A percentile compares a stretch with the other conserved stretches of the same genome.
These are phyloP conservation scores for Drosophila lowei DNA, from an alignment of 1,140 invertebrate genomes.

Conservation along the genomic window DNA sequence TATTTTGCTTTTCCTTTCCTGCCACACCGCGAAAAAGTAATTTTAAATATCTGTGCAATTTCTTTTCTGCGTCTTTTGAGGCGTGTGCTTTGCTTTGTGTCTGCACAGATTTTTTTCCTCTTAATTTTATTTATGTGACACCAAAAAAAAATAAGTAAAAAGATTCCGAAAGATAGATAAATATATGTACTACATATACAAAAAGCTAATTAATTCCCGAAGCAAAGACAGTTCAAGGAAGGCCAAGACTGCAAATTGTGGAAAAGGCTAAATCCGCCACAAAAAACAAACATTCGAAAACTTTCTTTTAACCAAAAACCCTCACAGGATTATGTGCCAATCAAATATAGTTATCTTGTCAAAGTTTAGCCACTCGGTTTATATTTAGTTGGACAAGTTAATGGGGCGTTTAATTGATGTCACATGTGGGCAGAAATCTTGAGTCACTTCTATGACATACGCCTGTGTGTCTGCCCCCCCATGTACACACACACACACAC, in stretches of 20 bases:
- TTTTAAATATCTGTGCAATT: constrained; percentile 48
- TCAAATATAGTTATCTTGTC: constrained; percentile 1
- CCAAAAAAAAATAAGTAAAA: constrained; percentile 24
- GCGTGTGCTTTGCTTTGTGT: constrained; percentile 21
- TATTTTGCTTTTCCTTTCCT: constrained; percentile 9
- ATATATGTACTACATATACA: constrained; percentile 21
- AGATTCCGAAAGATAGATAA: constrained; percentile 24
- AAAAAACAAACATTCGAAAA: too few species aligned
- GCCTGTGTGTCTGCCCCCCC: constrained; percentile 5
- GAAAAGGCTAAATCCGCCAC: too few species aligned
- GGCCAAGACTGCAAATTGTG: too few species aligned
- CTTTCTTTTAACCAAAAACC: too few species aligned
- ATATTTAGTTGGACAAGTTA: constrained; percentile 51
- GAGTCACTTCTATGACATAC: constrained; percentile 61
- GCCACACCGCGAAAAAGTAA: constrained; percentile 38
- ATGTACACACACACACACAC: constrained; percentile 10
- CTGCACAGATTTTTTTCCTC: constrained; percentile 18
- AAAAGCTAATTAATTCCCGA: constrained; percentile 41
- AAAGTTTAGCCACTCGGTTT: constrained; percentile 1
- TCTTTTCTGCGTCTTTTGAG: constrained; percentile 12
- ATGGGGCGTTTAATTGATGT: constrained; percentile 70
- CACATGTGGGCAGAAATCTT: constrained; percentile 63
- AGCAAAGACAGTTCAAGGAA: constrained; percentile 27
- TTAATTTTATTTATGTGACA: constrained; percentile 48
- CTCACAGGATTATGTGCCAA: too few species aligned